These are phyloP conservation scores for Sycophila texana DNA, from an alignment of 2,888 invertebrate genomes.

Conservation along the genomic window DNA sequence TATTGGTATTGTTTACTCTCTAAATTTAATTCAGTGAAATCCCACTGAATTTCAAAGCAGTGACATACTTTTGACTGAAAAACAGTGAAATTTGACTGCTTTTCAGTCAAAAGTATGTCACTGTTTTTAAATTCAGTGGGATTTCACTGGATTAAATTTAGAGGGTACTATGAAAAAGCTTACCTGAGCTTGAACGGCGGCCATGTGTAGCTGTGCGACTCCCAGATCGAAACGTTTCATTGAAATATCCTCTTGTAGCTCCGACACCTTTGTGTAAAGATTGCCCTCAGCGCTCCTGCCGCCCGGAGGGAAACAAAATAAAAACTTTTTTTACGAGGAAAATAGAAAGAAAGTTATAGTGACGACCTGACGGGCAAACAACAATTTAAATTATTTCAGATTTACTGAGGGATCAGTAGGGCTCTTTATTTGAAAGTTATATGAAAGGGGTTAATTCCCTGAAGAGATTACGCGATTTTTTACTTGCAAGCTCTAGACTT, in stretches of 20 bases:
- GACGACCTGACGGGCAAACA: neutral
- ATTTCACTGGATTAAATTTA: too few relatives aligned
- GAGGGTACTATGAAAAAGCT: constrained; percentile 67
- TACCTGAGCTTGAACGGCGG: constrained; percentile 95
- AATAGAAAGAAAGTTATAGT: too few relatives aligned
- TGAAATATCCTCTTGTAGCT: constrained; percentile 96
- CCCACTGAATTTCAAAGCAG: too few relatives aligned
- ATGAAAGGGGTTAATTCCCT: neutral
- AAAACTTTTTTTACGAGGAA: constrained; percentile 36
- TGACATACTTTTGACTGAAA: too few relatives aligned
- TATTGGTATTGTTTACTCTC: too few relatives aligned
- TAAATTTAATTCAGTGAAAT: too few relatives aligned
- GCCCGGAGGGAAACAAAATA: constrained; percentile 31
- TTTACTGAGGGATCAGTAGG: neutral
- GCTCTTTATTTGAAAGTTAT: neutral
- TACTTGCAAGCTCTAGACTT: neutral
- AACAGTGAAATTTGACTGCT: too few relatives aligned
- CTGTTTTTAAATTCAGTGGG: too few relatives aligned
- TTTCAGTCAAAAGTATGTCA: too few relatives aligned
- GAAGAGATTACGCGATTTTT: neutral
- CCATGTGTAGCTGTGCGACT: constrained; percentile 92
- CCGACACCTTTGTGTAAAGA: constrained; percentile 94
- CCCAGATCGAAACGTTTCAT: constrained; percentile 95
- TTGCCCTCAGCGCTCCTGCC: constrained; percentile 83
- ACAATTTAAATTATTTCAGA: neutral